Base-by-base conservation (phyloP, 1,140 invertebrate genomes). In the Drosophila nigrodunni region DNA sequence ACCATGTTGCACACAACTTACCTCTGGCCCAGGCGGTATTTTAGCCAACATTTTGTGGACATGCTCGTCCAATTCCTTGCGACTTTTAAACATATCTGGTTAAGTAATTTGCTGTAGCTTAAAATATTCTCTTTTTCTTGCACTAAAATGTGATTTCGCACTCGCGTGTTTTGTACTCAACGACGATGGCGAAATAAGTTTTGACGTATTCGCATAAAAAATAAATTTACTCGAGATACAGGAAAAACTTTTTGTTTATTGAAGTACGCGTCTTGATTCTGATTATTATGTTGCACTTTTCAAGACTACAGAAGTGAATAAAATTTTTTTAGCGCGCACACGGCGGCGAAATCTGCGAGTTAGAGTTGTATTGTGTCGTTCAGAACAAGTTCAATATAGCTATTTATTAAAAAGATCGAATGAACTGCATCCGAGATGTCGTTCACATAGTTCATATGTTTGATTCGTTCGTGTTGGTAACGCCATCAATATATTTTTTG, bases 21-120 rank as follows among this genome's bases (percentile, higher is more conserved):
- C 83, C 80, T 89, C 80, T 7, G 43, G 61, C 10, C 83, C 83
- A 30, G 47, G 62, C 39, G 62, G 77, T 2, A 89, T 2, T 47
- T 83, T 89, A 8, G 21, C 52, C 41, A 88, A 13, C 9, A 83
- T 13, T 9, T 78, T 83, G 60, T 80, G 77, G 37, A 88, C 83
- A 10, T 89, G 85, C 25, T 83, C 77, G 65, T 88, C 83, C 55
- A 88, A 55, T 25, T 80, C 52, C 50, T 88, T 89, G 7, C 83
- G 77, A 10, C 67, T 83, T 21, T n/a, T 5, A 34, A 80, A 74
- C 83, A 88, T 80, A 25, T 55, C 18, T 37, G 10, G 3, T 47
- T 37, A 30, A 11, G 2, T 65, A 25, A 13, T 9, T 57, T 49
- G 37, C 8, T 41, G 8, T 50, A 54, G 39, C n/a, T 37, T 49